Base-by-base conservation (phyloP, 23 tunicate genomes). In the Diplosoma virens region DNA sequence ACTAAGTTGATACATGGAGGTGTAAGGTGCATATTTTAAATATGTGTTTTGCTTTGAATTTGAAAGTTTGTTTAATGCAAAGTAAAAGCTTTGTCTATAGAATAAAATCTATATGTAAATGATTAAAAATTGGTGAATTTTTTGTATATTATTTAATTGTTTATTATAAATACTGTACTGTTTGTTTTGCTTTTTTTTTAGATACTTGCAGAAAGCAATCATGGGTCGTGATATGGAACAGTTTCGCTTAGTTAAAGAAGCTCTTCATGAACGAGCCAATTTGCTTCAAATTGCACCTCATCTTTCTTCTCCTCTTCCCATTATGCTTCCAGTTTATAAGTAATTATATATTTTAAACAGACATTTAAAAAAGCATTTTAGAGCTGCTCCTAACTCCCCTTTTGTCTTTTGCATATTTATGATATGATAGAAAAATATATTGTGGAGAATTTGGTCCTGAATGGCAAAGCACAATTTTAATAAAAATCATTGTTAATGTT, bases 271-370 rank as follows among this genome's bases (percentile, higher is more conserved):
- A 63, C 53, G 97, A 37, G 97, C 87, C 0, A 92, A 92, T 66
- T 55, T 92, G 21, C 78, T 92, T 33, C 67, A 81, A 1, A 92
- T 92, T 32, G 97, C 97, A 3, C 97, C 97, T 18, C 97, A 92
- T 82, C 54, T 92, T 0, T 84, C 97, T 34, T 78, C 75, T 26
- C 97, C 97, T 14, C 79, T 92, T 29, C 97, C 97, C 21, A 92
- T 92, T 71, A 92, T 92, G 97, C 83, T 92, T 31, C 97, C 97
- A 47, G 92, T 92, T 23, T 92, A 92, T 79, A 72, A 82, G 97
- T 92, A 37, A 73, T 86, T 67, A 7, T 33, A 27, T n/a, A n/a
- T n/a, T n/a, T n/a, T n/a, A n/a, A n/a, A n/a, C n/a, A n/a, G n/a
- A n/a, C n/a, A n/a, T n/a, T n/a, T n/a, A n/a, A n/a, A n/a, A n/a